Evolutionary conservation across 2,888 invertebrate species (phyloP), one percentile per base, ranked within the genome.

Genomic region (Encarsia formosa): DNA sequence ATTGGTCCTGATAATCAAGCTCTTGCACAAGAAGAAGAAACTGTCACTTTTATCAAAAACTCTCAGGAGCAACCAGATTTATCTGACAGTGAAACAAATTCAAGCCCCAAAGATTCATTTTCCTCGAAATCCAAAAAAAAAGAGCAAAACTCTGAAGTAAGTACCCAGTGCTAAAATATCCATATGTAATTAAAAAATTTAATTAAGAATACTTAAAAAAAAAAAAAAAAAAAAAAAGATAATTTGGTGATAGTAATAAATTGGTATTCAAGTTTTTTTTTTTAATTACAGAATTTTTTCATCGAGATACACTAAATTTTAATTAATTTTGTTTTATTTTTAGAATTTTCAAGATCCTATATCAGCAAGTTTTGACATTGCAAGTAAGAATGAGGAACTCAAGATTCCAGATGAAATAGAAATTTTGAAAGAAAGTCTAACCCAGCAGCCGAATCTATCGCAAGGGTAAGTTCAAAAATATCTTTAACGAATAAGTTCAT

Each of bases 371-470:
- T 50, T 50, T 22, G 48, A 53, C 23, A 18, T 20, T 9, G n/a
- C 26, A 3, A 43, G 38, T 23, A 50, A 50, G 15, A 41, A 31
- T 9, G 50, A 56, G 19, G 52, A 63, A 6, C 19, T 43, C 13
- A 50, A 50, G 13, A 57, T 54, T 24, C 40, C 59, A 37, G 59
- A 58, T 20, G 61, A 62, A 41, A 49, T 67, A 15, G 62, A 68
- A 51, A 59, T 68, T 40, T 57, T 68, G n/a, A 62, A 65, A 41
- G 71, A 72, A 37, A 68, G 63, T 49, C 57, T 72, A 26, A 65
- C 63, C 3, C 65, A 68, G 50, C 68, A 70, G 54, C 69, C 72
- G 26, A 72, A 73, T 63, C 61, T 72, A 34, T 73, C 72, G 5
- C 69, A 71, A 59, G 71, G 68, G 73, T 73, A 52, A 68, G 32